Percentiles rank a stretch among this genome's conserved stretches.
phyloP scores from a whole-genome alignment of 2,797 vertebrate genomes.

The Falco concolor region DNA sequence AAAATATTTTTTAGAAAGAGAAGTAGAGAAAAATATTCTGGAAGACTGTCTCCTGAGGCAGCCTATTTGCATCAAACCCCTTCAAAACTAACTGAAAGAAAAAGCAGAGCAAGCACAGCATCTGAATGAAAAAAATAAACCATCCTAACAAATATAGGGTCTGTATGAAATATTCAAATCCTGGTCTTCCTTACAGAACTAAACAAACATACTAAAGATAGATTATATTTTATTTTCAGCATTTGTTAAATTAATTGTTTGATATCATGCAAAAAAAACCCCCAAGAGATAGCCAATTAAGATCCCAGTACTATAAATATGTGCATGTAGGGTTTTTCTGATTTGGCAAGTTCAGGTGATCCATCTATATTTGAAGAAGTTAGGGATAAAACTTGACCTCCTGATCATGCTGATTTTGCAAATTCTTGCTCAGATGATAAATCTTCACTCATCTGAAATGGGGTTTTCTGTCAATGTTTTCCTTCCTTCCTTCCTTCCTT shows the following conservation, averaged over 20 bases:
- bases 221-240: background rate
- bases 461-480: too few relatives aligned
- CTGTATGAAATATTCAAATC: background rate
- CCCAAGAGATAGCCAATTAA: background rate
- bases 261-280: background rate
- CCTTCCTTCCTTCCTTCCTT: background rate
- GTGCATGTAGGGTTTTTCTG: background rate
- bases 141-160: background rate
- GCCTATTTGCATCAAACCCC: background rate
- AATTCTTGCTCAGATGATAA: background rate
- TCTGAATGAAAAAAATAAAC: conserved; percentile 5
- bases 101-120: background rate
- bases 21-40: background rate
- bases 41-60: background rate
- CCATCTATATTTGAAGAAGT: background rate
- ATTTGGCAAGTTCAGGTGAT: background rate
- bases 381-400: background rate
- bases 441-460: background rate
- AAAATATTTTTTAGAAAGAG: background rate
- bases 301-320: background rate
- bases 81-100: background rate
- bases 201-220: background rate
- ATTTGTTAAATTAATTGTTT: background rate
- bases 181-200: background rate
- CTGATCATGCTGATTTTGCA: background rate